Percentiles rank a stretch among this genome's conserved stretches.
These are phyloP conservation scores for Cyanistes caeruleus DNA, from an alignment of 2,113 vertebrate genomes.

Conservation along the genomic window DNA sequence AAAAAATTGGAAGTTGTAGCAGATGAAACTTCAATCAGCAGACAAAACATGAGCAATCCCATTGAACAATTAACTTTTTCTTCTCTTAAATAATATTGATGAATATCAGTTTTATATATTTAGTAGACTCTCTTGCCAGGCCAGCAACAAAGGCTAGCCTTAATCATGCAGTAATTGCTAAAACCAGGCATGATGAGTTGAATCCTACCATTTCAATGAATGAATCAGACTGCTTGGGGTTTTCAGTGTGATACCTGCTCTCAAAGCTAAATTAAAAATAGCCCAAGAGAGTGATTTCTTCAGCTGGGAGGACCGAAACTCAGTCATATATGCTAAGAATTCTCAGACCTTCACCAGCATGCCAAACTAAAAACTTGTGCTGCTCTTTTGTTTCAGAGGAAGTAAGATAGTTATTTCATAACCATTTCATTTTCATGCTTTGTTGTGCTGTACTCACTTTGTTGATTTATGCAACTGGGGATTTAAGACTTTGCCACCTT, in stretches of 20 bases:
- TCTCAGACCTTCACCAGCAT: neutral
- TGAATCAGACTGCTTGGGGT: neutral
- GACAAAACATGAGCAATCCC: neutral
- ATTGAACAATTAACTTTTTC: neutral
- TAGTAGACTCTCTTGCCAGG: neutral
- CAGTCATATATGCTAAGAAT: neutral
- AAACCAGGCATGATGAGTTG: neutral
- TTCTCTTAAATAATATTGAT: neutral
- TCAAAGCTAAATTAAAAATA: neutral
- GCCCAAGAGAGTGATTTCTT: neutral
- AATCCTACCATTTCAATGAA: neutral
- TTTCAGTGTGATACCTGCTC: neutral
- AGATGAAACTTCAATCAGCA: neutral
- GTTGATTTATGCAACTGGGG: fast-evolving
- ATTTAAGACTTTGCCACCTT: neutral
- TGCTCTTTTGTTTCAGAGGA: neutral
- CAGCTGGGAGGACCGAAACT: neutral
- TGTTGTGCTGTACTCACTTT: neutral
- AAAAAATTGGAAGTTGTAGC: neutral
- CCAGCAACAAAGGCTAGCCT: neutral
- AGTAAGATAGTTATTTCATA: neutral
- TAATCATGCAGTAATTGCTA: neutral
- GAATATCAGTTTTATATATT: neutral
- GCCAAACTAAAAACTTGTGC: neutral
- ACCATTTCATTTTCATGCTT: neutral